A percentile compares a stretch with the other conserved stretches of the same genome.
Conservation (phyloP, 2,797 vertebrate species). For the Eutrigla gurnardus region DNA sequence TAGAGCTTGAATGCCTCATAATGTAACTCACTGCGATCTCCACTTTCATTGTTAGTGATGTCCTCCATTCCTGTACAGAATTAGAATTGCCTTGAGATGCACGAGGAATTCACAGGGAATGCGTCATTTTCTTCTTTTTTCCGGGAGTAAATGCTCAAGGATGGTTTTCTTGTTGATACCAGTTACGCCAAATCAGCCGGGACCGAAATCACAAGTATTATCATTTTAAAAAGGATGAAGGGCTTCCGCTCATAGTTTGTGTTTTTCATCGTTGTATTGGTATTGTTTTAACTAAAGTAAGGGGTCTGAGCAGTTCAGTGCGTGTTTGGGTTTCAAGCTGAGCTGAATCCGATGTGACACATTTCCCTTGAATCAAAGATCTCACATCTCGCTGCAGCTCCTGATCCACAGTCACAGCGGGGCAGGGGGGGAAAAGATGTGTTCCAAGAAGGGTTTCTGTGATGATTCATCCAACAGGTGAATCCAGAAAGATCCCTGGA, state of each 20-base stretch:
- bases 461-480: not conserved
- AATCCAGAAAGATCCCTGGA: slow-evolving; percentile 2
- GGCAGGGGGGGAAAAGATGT: not conserved
- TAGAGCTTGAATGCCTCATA: too few relatives aligned
- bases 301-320: not conserved
- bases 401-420: not conserved
- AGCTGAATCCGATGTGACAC: not conserved
- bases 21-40: too few relatives aligned
- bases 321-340: slow-evolving; percentile 11
- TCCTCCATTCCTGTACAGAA: too few relatives aligned
- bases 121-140: too few relatives aligned
- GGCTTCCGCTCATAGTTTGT: not conserved
- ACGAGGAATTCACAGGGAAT: too few relatives aligned
- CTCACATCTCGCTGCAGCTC: not conserved
- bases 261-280: not conserved
- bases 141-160: too few relatives aligned
- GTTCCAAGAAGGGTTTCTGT: not conserved
- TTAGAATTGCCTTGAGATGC: too few relatives aligned
- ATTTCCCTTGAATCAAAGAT: slow-evolving; percentile 8
- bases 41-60: too few relatives aligned
- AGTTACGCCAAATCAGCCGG: not conserved
- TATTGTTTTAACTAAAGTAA: not conserved
- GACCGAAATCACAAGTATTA: not conserved
- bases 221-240: not conserved
- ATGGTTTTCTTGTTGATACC: too few relatives aligned